Evolutionary conservation across 2,888 invertebrate genomes (phyloP), one percentile per base, ranked within the genome.

Genomic region (Congeria kusceri): DNA sequence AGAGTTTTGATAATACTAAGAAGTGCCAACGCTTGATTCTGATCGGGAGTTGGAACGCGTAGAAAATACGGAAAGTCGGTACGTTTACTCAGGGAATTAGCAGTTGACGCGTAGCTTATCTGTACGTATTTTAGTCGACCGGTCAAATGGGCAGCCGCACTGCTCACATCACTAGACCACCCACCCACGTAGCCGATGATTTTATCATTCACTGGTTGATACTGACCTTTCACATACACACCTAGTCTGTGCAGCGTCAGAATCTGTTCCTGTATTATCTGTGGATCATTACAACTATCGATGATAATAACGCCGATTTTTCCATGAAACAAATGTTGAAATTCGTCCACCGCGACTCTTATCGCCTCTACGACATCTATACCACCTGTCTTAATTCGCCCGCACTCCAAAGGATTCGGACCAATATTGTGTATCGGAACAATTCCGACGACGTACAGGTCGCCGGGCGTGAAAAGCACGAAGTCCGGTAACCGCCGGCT

Each of bases 201-300:
- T 11, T 81, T 84, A 28, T 77, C 80, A 11, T 63, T 44, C 1
- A 83, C 70, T 15, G 56, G 65, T 25, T 65, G 44, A 49, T 80
- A 83, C 1, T 59, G 1, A 1, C 80, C 83, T 27, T 76, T 65
- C 20, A 46, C 23, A 5, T 62, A 66, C 9, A 83, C 74, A 18
- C 86, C 82, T 27, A 78, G 72, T 49, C 71, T 65, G 15, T 84
- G 78, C 18, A 87, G 58, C 13, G 82, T 75, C 18, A 87, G 29
- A 1, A 87, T 57, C 27, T 77, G 84, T 20, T 79, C 77, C 46
- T 84, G 79, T 15, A 77, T 64, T 0, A 85, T 49, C 28, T 85
- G 74, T 2, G 83, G 81, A 49, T 86, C 83, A 49, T 86, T 80
- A 56, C 87, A 87, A 15, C 83, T 85, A 59, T 87, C 83, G 15